Conservation (phyloP, 1,140 invertebrate species). For the Conopomorpha cramerella region DNA sequence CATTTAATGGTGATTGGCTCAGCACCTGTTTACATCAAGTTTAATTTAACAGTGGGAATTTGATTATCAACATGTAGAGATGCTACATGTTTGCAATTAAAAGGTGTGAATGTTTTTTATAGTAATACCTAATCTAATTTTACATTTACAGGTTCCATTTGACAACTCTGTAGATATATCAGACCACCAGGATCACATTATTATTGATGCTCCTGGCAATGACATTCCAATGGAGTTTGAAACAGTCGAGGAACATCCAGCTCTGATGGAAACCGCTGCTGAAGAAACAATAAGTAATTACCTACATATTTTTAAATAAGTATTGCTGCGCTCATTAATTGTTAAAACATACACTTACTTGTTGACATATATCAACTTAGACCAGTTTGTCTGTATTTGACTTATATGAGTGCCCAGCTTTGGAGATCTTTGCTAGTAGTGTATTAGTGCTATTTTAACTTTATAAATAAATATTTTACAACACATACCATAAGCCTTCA, state of each 20-base stretch:
- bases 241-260: conserved; percentile 26
- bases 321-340: no score
- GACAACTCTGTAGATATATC: conserved; percentile 21
- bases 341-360: no score
- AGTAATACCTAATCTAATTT: neutral
- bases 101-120: neutral
- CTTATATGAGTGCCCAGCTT: no score
- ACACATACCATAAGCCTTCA: no score
- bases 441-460: no score
- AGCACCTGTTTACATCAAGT: neutral
- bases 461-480: no score
- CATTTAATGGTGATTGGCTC: no score
- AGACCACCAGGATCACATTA: conserved; percentile 23
- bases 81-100: neutral
- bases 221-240: conserved; percentile 43
- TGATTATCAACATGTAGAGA: neutral
- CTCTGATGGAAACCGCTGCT: conserved; percentile 35
- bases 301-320: no score
- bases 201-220: conserved; percentile 15
- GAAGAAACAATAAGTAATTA: conserved; percentile 42
- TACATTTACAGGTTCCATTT: conserved; percentile 31
- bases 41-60: neutral
- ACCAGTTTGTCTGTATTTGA: no score
- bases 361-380: no score
- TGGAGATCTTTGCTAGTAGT: no score